phyloP scores from a whole-genome alignment of 2,888 invertebrate genomes.

The Sepiola atlantica region DNA sequence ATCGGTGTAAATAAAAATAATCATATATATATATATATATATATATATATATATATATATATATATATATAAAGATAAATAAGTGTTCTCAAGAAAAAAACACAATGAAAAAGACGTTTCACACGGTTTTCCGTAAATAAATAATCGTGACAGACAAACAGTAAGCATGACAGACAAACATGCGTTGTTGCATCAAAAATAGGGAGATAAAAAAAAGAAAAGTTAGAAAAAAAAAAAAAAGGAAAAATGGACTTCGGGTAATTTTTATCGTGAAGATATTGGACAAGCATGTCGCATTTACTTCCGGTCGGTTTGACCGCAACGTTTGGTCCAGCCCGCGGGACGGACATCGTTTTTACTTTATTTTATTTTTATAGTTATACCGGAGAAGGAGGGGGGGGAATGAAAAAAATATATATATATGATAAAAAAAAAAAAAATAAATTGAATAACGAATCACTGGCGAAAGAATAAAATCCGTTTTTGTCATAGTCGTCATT shows the following conservation, averaged over 20 bases:
- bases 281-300: background rate
- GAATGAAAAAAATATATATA: too few relatives aligned
- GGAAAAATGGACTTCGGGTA: background rate
- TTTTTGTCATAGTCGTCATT: background rate
- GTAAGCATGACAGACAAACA: background rate
- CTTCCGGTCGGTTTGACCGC: background rate
- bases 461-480: background rate
- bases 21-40: background rate
- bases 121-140: too few relatives aligned
- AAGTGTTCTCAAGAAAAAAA: too few relatives aligned
- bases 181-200: background rate
- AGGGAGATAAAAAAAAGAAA: background rate
- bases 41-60: background rate
- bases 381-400: too few relatives aligned
- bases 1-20: too few relatives aligned
- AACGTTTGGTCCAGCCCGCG: background rate
- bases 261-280: conserved; percentile 19
- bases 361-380: too few relatives aligned
- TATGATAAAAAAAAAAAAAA: too few relatives aligned
- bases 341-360: background rate
- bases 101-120: too few relatives aligned
- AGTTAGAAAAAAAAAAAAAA: background rate
- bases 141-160: too few relatives aligned
- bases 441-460: background rate
- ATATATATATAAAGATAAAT: too few relatives aligned